Conservation (phyloP, 2,888 invertebrate species). For the Pristionchus japonicus region DNA sequence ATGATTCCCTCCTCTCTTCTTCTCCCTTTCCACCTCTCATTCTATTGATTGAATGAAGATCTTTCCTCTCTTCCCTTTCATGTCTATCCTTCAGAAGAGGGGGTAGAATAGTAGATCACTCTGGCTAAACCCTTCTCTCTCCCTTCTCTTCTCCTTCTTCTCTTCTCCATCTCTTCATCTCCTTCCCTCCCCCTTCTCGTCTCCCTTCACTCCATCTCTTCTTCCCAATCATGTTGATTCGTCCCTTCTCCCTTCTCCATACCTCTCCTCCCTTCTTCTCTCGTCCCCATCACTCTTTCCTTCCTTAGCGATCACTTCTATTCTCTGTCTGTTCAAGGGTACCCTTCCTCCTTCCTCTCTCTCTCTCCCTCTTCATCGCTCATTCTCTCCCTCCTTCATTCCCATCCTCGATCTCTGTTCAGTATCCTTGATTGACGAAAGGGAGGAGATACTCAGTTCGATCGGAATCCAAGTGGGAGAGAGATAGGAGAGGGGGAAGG, state of each 20-base stretch:
- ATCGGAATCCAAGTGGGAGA: not conserved
- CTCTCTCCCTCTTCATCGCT: not conserved
- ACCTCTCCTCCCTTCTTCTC: not conserved
- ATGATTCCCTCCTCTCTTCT: not conserved
- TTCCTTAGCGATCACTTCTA: constrained; percentile 16
- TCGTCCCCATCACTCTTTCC: not conserved
- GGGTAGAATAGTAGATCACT: constrained; percentile 1
- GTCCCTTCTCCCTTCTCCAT: not conserved
- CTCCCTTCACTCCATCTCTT: constrained; percentile 10
- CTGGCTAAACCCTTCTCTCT: not conserved
- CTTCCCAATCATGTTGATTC: constrained; percentile 28
- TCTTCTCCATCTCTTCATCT: not conserved
- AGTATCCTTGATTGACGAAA: not conserved
- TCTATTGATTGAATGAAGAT: constrained; percentile 27
- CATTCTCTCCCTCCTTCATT: not conserved
- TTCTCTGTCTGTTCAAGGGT: constrained; percentile 2
- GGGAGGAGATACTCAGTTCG: not conserved
- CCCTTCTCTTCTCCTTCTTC: constrained; percentile 1
- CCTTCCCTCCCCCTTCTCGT: not conserved
- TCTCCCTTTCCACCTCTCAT: not conserved
- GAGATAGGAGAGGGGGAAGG: not conserved
- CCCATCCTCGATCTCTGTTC: constrained; percentile 11
- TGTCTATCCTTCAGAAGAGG: not conserved
- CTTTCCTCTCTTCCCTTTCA: not conserved
- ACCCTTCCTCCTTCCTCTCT: not conserved